These are phyloP conservation scores for Morbakka virulenta DNA, from an alignment of 30 jellyfish, hydroid and myxozoan species.

Conservation along the genomic window DNA sequence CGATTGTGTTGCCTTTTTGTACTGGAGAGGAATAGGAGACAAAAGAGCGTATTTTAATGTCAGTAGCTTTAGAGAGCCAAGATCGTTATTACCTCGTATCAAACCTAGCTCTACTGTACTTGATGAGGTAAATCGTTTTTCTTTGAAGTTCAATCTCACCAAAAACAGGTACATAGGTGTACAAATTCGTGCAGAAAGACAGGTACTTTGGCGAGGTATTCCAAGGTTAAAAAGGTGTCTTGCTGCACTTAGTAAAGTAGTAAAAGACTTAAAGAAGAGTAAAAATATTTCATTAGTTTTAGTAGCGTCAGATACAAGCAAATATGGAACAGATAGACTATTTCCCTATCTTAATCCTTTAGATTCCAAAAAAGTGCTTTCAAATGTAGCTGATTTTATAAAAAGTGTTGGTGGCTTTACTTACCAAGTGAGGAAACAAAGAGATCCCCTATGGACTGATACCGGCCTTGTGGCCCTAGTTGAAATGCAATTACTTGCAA, in stretches of 20 bases:
- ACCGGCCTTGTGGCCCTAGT: constrained; percentile 92
- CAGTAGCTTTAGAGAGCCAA: constrained; percentile 38
- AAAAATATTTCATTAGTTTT: constrained; percentile 43
- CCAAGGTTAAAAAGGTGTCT: constrained; percentile 64
- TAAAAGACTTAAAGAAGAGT: not conserved
- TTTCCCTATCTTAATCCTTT: constrained; percentile 28
- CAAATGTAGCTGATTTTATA: constrained; percentile 26
- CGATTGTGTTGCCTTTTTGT: constrained; percentile 70
- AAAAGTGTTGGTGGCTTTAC: constrained; percentile 43
- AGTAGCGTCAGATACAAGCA: constrained; percentile 72
- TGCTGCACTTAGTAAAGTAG: constrained; percentile 49
- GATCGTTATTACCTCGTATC: constrained; percentile 26
- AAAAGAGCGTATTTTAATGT: constrained; percentile 78
- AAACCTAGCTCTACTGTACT: constrained; percentile 58
- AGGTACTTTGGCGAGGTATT: constrained; percentile 71
- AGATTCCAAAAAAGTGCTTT: constrained; percentile 1
- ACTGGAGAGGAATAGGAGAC: constrained; percentile 96
- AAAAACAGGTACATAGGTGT: constrained; percentile 62
- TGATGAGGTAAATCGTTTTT: constrained; percentile 59
- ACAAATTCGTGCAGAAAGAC: constrained; percentile 94
- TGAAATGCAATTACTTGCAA: constrained; percentile 70
- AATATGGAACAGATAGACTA: constrained; percentile 87
- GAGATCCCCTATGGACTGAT: constrained; percentile 83
- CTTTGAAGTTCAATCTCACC: not conserved
- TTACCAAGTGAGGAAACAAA: constrained; percentile 44